Conservation (phyloP, 2,888 invertebrate species). For the Aphidius colemani region DNA sequence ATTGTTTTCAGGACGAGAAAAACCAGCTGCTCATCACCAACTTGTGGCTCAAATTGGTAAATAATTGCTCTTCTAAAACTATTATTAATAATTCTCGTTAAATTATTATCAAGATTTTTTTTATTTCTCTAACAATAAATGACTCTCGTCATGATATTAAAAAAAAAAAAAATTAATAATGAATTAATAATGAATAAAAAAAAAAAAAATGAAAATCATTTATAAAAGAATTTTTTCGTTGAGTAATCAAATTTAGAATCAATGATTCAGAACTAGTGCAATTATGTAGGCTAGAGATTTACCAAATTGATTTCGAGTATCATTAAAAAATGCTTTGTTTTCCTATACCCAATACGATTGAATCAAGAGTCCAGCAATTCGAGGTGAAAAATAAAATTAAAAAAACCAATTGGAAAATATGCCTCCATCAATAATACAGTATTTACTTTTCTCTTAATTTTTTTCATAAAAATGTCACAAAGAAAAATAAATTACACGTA, state of each 20-base stretch:
- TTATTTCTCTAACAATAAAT: not conserved
- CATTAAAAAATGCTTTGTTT: conserved; percentile 3
- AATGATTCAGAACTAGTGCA: not conserved
- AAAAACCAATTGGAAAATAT: no score
- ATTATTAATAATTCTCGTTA: not conserved
- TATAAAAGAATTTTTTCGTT: not conserved
- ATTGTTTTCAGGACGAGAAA: conserved; percentile 85
- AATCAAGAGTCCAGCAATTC: no score
- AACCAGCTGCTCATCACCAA: conserved; percentile 96
- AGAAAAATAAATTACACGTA: no score
- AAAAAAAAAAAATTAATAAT: not conserved
- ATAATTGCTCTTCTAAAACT: conserved; percentile 56
- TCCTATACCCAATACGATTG: not conserved
- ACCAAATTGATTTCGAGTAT: not conserved
- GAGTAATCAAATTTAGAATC: no score
- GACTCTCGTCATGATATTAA: no score
- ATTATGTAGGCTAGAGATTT: not conserved
- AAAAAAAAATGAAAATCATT: not conserved
- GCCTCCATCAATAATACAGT: no score
- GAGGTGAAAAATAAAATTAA: no score
- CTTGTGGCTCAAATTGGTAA: conserved; percentile 96
- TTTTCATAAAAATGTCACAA: no score
- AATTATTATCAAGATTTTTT: not conserved
- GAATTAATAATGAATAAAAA: not conserved
- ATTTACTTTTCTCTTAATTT: no score